Evolutionary conservation across 2,113 vertebrate species (phyloP).

Genomic region (Canis aureus): DNA sequence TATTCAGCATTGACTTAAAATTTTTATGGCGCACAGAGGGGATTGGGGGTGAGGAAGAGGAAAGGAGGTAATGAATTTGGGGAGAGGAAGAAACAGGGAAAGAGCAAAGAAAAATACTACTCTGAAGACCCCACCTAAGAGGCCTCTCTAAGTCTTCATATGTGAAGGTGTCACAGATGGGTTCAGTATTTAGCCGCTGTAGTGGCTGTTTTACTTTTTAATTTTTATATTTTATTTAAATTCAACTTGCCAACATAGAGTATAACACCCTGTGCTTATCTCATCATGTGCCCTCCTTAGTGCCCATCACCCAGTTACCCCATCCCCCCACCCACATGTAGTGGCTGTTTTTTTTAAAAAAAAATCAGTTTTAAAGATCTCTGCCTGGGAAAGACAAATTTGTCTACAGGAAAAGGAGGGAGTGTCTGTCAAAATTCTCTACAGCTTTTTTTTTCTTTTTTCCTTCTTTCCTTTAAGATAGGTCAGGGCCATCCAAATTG

Average conservation of each 20-base stretch:
- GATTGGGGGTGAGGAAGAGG: background rate
- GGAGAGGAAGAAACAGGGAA: background rate
- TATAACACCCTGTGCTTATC: no score
- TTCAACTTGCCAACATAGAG: no score
- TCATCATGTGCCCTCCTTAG: no score
- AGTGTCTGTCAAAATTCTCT: background rate
- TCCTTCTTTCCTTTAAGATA: background rate
- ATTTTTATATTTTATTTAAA: no score
- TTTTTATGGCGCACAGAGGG: background rate
- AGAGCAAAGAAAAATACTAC: background rate
- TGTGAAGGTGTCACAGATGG: background rate
- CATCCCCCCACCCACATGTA: no score
- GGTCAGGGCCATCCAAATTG: background rate
- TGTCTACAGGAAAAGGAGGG: background rate
- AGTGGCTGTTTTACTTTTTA: background rate
- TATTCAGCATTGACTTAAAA: background rate
- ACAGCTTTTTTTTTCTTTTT: background rate
- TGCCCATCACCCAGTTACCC: no score
- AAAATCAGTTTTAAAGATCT: background rate
- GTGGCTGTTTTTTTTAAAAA: no score
- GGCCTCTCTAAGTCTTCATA: background rate
- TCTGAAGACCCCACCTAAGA: background rate
- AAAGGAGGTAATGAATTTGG: background rate
- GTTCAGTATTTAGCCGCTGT: background rate
- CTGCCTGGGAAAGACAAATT: background rate